These are phyloP conservation scores for Armadillidium nasatum DNA, from an alignment of 1,140 invertebrate genomes.

Conservation along the genomic window DNA sequence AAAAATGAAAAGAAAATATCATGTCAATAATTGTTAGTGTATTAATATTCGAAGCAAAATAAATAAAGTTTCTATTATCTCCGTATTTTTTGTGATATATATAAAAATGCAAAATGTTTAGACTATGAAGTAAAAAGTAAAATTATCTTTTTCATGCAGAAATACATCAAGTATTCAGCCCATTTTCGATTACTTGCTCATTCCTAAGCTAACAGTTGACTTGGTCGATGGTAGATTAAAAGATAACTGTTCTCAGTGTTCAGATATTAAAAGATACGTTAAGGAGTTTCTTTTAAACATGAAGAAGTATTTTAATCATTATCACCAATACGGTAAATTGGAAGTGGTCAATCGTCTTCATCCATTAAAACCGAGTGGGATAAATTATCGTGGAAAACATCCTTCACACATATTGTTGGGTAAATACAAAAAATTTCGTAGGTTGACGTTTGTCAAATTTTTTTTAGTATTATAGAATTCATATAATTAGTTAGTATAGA, in stretches of 20 bases:
- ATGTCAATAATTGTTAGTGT: no score
- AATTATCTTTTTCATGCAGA: background rate
- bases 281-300: background rate
- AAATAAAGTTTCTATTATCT: no score
- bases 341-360: background rate
- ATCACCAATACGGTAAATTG: background rate
- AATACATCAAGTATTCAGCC: background rate
- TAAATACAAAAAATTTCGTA: background rate
- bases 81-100: no score
- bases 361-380: background rate
- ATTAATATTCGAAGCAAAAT: no score
- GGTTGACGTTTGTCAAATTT: no score
- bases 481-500: no score
- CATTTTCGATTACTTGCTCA: background rate
- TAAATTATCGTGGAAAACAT: background rate
- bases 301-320: background rate
- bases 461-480: no score
- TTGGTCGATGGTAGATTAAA: background rate
- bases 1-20: no score
- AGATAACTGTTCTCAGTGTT: background rate
- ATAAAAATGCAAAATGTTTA: no score
- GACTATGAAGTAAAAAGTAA: no score
- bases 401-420: background rate
- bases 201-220: background rate
- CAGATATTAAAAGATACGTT: background rate